Evolutionary conservation across 1,140 invertebrate genomes (phyloP), one percentile per base, ranked within the genome.

Genomic region (Drosophila kepulauana): DNA sequence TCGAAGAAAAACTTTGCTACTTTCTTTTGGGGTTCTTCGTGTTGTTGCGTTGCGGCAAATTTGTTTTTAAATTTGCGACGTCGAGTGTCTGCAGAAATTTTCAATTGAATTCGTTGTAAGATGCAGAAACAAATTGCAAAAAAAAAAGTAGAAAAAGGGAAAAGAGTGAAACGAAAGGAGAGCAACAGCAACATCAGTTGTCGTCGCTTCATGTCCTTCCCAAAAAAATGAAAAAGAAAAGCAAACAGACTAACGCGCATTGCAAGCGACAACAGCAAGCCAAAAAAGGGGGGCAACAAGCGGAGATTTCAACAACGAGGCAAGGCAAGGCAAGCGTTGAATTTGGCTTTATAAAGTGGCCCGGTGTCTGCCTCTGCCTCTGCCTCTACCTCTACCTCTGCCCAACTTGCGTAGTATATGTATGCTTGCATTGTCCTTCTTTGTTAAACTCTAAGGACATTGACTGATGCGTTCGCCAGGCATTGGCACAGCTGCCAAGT

Each of bases 331-430:
- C 51, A 59, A 51, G 62, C 75, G 63, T 63, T 68, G 75, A 82
- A 79, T 87, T 87, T 88, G 84, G 82, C 77, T 87, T 88, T 56
- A 88, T 88, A 87, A 87, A 87, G 82, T 88, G 84, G 80, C 76
- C 66, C 52, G 75, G 57, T 67, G 48, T 52, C 45, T 77, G 35
- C 45, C 48, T 20, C 51, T 49, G 20, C 20, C 20, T 25, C 0
- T 25, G 3, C 3, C 20, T 25, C 20, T 25, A 3, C 20, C 20
- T 25, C 20, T 25, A 3, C 20, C 20, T 25, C 20, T 25, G 20
- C 30, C 51, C 13, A 15, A 56, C 30, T 56, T 20, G 33, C 10
- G 15, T 8, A 10, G 35, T 38, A 33, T 51, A 68, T 61, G 49
- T 63, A 25, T 25, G 48, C 61, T 78, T 67, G 65, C 65, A 88